These are phyloP conservation scores for Falcunculus frontatus DNA, from an alignment of 2,113 vertebrate genomes.

Conservation along the genomic window DNA sequence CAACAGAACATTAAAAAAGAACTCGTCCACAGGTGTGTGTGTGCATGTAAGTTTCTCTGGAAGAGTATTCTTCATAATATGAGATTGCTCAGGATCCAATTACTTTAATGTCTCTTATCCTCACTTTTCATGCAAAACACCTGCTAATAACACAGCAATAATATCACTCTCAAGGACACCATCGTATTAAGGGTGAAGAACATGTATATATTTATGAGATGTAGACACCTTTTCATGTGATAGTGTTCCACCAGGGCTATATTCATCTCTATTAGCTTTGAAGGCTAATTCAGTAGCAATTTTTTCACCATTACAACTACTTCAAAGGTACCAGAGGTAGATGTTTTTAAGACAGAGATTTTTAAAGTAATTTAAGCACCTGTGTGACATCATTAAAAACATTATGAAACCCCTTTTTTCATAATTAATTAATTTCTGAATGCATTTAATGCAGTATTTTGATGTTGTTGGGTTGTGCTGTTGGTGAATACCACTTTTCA, in stretches of 20 bases:
- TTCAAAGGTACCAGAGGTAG: neutral
- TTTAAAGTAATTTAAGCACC: neutral
- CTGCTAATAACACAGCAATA: conserved; percentile 2
- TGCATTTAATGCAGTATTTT: neutral
- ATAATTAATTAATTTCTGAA: neutral
- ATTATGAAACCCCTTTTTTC: neutral
- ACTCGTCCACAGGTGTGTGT: neutral
- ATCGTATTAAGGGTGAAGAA: neutral
- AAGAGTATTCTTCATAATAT: neutral
- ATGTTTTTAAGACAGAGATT: neutral
- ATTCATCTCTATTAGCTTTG: conserved; percentile 25
- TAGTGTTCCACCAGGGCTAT: neutral
- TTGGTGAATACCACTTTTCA: neutral
- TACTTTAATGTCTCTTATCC: conserved; percentile 13
- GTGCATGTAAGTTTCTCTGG: neutral
- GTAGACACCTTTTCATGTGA: neutral
- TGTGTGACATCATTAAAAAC: neutral
- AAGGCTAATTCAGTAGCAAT: conserved; percentile 10
- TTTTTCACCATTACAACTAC: neutral
- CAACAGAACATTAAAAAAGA: neutral
- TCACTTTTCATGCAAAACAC: conserved; percentile 32
- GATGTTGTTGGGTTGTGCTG: neutral
- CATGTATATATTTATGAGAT: conserved; percentile 13
- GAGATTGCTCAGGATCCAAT: neutral
- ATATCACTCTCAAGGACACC: neutral